A percentile compares a stretch with the other conserved stretches of the same genome.
These are phyloP conservation scores for Lophochroa leadbeateri DNA, from an alignment of 2,113 vertebrate species.

Conservation along the genomic window DNA sequence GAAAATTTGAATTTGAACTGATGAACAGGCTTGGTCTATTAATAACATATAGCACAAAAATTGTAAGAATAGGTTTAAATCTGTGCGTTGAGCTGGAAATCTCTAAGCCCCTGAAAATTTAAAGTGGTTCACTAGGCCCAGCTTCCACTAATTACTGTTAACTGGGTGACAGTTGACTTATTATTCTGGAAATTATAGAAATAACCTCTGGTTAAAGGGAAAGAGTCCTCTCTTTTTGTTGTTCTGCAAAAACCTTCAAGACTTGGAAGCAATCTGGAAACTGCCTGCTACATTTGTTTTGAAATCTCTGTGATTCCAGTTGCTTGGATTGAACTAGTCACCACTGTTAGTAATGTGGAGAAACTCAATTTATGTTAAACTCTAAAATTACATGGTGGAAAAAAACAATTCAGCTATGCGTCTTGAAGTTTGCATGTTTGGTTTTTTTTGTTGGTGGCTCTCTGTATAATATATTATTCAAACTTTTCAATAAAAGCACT, in stretches of 20 bases:
- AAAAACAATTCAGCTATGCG: not conserved
- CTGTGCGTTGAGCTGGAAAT: not conserved
- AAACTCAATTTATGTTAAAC: slow-evolving; percentile 25
- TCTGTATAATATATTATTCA: not conserved
- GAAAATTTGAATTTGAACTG: not conserved
- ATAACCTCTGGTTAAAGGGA: slow-evolving; percentile 4
- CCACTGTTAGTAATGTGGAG: not conserved
- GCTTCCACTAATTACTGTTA: not conserved
- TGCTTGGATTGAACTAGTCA: not conserved
- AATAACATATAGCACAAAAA: not conserved
- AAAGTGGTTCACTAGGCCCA: not conserved
- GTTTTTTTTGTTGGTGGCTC: not conserved
- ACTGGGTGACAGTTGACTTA: not conserved
- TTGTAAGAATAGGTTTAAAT: not conserved
- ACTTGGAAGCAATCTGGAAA: slow-evolving; percentile 10
- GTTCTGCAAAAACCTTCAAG: not conserved
- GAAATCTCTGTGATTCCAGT: not conserved
- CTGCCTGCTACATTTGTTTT: not conserved
- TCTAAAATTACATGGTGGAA: slow-evolving; percentile 34
- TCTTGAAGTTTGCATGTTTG: slow-evolving; percentile 27
- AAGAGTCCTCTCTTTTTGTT: not conserved
- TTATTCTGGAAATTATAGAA: not conserved
- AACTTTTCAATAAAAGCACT: not conserved
- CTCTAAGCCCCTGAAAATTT: not conserved
- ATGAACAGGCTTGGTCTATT: not conserved